These are phyloP conservation scores for Cervus canadensis DNA, from an alignment of 2,113 vertebrate genomes.

Conservation along the genomic window DNA sequence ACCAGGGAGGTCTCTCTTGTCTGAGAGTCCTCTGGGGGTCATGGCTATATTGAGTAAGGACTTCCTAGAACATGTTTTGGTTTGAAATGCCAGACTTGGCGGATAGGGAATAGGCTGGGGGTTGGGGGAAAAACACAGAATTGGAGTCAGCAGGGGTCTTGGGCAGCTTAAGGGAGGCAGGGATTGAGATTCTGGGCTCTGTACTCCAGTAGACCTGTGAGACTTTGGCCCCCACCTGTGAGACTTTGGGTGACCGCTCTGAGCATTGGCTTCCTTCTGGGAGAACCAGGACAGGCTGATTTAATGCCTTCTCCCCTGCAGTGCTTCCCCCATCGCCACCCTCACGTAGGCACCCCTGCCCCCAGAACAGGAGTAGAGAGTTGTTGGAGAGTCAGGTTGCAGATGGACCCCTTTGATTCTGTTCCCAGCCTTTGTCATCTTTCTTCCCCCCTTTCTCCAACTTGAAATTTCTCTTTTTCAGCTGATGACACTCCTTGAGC, in stretches of 20 bases:
- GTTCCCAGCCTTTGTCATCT: not conserved
- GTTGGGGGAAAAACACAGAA: fast-evolving
- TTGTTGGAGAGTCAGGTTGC: not conserved
- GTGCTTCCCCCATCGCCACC: fast-evolving
- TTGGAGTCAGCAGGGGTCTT: not conserved
- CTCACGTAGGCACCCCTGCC: not conserved
- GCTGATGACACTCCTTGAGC: not conserved
- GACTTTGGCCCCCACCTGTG: not conserved
- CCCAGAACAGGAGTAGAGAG: too few relatives aligned
- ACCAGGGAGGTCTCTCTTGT: not conserved
- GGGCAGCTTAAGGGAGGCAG: not conserved
- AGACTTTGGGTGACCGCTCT: not conserved
- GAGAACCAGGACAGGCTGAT: not conserved
- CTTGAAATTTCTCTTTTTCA: not conserved
- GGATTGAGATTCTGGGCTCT: not conserved
- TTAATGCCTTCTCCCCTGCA: not conserved
- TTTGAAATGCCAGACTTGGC: not conserved
- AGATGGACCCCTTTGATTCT: not conserved
- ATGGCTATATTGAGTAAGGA: not conserved
- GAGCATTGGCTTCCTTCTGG: fast-evolving
- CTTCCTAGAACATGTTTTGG: not conserved
- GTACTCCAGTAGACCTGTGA: not conserved
- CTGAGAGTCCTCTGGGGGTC: not conserved
- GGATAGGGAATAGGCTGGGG: not conserved
- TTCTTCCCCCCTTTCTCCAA: not conserved